These are phyloP conservation scores for Bathynomus jamesi DNA, from an alignment of 1,140 invertebrate species.

Conservation along the genomic window DNA sequence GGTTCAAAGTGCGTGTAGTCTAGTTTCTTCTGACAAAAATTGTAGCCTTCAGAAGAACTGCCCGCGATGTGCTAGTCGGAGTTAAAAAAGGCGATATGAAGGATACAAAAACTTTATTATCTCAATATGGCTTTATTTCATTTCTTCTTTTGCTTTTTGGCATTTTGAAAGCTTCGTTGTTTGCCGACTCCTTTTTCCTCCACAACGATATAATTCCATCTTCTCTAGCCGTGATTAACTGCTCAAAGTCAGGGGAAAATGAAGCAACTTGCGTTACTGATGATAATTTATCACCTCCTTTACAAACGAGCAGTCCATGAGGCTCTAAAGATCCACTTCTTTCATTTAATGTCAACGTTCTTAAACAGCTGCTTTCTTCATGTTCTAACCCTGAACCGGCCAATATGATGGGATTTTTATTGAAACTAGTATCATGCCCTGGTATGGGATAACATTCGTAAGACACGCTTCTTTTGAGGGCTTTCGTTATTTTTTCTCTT, in stretches of 20 bases:
- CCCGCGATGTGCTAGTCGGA: too few species aligned
- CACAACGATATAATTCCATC: neutral
- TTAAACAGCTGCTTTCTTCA: slow-evolving; percentile 3
- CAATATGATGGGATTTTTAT: slow-evolving; percentile 11
- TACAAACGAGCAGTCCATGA: slow-evolving; percentile 1
- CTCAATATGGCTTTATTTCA: neutral
- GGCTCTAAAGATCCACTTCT: slow-evolving; percentile 9
- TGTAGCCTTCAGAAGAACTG: too few species aligned
- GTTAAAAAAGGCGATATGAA: too few species aligned
- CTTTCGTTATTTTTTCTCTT: slow-evolving; percentile 49
- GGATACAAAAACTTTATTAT: too few species aligned
- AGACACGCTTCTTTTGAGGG: slow-evolving; percentile 41
- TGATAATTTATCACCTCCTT: neutral
- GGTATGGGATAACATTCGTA: slow-evolving; percentile 23
- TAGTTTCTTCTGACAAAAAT: too few species aligned
- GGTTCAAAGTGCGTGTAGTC: too few species aligned
- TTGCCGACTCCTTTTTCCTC: neutral
- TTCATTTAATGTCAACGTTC: slow-evolving; percentile 13
- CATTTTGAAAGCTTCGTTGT: neutral
- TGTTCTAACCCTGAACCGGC: slow-evolving; percentile 11
- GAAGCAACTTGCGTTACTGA: neutral
- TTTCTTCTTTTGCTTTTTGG: neutral
- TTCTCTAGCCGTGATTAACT: neutral
- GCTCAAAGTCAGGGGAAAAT: neutral
- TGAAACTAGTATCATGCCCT: neutral